Conservation (phyloP, 2,113 vertebrate species). For the Notarius quadriscutis region DNA sequence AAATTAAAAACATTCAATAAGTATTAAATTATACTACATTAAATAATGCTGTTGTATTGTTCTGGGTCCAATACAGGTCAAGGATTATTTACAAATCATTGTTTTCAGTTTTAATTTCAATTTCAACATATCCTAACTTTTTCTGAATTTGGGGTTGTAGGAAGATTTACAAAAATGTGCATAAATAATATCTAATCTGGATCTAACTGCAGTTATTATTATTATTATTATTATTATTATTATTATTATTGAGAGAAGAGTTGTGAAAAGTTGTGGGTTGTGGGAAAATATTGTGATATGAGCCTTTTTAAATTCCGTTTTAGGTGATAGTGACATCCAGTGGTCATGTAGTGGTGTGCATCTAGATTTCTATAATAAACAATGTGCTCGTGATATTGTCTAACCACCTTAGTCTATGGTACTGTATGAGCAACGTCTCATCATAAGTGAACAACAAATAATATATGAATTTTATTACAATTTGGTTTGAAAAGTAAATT, state of each 20-base stretch:
- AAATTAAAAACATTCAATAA: no score
- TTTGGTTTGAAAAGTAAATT: not conserved
- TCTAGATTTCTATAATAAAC: not conserved
- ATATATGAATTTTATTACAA: not conserved
- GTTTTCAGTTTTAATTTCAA: no score
- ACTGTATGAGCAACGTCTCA: not conserved
- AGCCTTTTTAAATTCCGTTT: not conserved
- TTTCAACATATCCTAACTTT: no score
- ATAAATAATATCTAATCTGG: not conserved
- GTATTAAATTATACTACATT: no score
- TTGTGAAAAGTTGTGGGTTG: not conserved
- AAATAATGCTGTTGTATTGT: no score
- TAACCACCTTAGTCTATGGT: not conserved
- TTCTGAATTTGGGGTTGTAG: no score
- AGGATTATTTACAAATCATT: no score
- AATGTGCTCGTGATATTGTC: not conserved
- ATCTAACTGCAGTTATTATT: not conserved
- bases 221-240: not conserved
- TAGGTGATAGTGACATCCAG: conserved; percentile 17
- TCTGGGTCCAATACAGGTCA: no score
- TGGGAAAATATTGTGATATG: not conserved
- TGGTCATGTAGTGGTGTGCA: not conserved
- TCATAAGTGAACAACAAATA: not conserved
- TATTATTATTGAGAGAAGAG: not conserved
- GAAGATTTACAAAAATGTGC: no score